A percentile compares a stretch with the other conserved stretches of the same genome.
Conservation (phyloP, 2,888 invertebrate species). For the Cerceris rybyensis region DNA sequence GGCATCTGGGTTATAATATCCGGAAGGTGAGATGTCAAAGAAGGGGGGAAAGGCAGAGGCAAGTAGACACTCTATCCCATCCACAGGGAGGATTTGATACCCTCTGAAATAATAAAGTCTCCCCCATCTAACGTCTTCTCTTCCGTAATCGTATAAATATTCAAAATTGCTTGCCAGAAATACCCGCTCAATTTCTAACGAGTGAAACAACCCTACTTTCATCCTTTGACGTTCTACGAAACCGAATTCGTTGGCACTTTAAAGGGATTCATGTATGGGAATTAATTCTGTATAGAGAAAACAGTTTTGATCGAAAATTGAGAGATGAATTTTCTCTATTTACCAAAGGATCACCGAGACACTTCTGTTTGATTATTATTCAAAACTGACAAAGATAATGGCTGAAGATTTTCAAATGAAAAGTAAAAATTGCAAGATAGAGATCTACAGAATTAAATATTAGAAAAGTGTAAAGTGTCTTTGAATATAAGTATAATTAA, state of each 20-base stretch:
- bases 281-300: no score
- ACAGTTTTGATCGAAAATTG: no score
- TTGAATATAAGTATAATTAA: no score
- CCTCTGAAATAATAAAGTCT: slow-evolving; percentile 60
- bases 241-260: neutral
- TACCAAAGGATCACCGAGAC: no score
- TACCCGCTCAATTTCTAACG: neutral
- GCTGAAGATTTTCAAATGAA: neutral
- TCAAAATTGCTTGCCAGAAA: slow-evolving; percentile 30
- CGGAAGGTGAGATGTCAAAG: slow-evolving; percentile 21
- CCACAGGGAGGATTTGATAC: slow-evolving; percentile 36
- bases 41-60: slow-evolving; percentile 7
- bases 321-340: no score
- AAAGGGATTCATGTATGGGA: neutral
- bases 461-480: no score
- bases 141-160: slow-evolving; percentile 60
- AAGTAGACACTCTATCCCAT: slow-evolving; percentile 18
- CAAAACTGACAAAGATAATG: neutral
- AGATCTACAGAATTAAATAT: neutral
- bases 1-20: slow-evolving; percentile 33
- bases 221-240: slow-evolving; percentile 11
- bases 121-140: slow-evolving; percentile 7
- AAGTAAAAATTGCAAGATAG: neutral
- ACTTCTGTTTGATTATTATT: no score
- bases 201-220: neutral